These are phyloP conservation scores for Arion vulgaris DNA, from an alignment of 1,140 invertebrate species.

Conservation along the genomic window DNA sequence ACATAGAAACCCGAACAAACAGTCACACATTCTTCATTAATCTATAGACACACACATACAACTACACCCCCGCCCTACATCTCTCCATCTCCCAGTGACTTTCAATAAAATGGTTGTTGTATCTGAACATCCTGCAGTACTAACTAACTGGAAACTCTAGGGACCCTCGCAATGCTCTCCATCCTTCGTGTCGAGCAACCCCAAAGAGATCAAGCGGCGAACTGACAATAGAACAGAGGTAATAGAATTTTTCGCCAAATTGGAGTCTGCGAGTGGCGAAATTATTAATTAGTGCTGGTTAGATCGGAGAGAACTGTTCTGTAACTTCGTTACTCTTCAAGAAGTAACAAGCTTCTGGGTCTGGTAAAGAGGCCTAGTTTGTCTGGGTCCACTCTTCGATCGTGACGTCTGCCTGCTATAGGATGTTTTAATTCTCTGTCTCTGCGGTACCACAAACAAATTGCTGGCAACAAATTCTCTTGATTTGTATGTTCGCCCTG, in stretches of 20 bases:
- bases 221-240: neutral
- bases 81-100: neutral
- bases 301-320: slow-evolving; percentile 5
- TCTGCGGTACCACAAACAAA: neutral
- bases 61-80: too few relatives aligned
- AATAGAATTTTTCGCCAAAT: slow-evolving; percentile 42
- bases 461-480: neutral
- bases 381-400: neutral
- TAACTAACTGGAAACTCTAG: slow-evolving; percentile 17
- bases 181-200: neutral
- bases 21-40: neutral
- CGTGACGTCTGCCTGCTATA: neutral
- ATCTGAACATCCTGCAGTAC: neutral
- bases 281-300: slow-evolving; percentile 41
- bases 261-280: slow-evolving; percentile 34
- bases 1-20: neutral
- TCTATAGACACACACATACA: too few relatives aligned
- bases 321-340: slow-evolving; percentile 16
- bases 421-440: neutral
- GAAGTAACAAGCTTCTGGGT: neutral
- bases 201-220: slow-evolving; percentile 10
- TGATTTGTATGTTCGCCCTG: neutral
- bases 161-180: neutral
- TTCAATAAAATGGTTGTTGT: neutral
- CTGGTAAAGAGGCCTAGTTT: neutral